A percentile compares a stretch with the other conserved stretches of the same genome.
These are phyloP conservation scores for Criorhina ranunculi DNA, from an alignment of 2,888 invertebrate species.

Conservation along the genomic window DNA sequence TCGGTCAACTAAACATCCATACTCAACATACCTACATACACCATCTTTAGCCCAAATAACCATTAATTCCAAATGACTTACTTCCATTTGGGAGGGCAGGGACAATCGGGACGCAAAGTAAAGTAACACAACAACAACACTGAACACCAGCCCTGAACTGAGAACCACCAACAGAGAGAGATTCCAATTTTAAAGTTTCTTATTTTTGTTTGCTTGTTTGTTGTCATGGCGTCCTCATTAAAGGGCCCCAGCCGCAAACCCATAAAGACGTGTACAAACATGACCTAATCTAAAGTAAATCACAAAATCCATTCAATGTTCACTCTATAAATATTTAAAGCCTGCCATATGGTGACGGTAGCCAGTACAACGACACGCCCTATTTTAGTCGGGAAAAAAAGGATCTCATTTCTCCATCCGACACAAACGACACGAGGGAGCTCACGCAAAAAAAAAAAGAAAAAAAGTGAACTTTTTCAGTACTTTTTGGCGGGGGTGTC, in stretches of 20 bases:
- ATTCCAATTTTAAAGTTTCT: slow-evolving; percentile 67
- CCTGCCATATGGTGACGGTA: slow-evolving; percentile 66
- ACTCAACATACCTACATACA: slow-evolving; percentile 23
- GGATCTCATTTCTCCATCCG: slow-evolving; percentile 53
- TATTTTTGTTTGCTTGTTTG: slow-evolving; percentile 45
- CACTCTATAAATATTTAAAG: slow-evolving; percentile 75
- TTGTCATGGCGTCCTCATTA: slow-evolving; percentile 29
- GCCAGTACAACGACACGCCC: slow-evolving; percentile 73
- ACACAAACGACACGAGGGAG: slow-evolving; percentile 23
- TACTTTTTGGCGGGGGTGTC: not conserved
- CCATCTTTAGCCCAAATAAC: slow-evolving; percentile 58
- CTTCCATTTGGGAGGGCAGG: slow-evolving; percentile 24
- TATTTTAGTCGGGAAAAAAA: slow-evolving; percentile 64
- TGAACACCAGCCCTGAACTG: slow-evolving; percentile 7
- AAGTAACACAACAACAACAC: not conserved
- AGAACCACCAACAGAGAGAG: slow-evolving; percentile 6
- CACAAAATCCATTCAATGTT: slow-evolving; percentile 72
- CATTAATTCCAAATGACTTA: slow-evolving; percentile 66
- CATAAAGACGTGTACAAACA: slow-evolving; percentile 72
- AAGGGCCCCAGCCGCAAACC: slow-evolving; percentile 12
- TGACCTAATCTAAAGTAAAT: slow-evolving; percentile 77
- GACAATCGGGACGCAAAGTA: no score
- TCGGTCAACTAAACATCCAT: slow-evolving; percentile 33
- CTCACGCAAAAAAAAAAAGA: slow-evolving; percentile 44
- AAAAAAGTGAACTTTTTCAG: slow-evolving; percentile 30